These are phyloP conservation scores for Apodemia hepburni DNA, from an alignment of 2,888 invertebrate genomes.

Conservation along the genomic window DNA sequence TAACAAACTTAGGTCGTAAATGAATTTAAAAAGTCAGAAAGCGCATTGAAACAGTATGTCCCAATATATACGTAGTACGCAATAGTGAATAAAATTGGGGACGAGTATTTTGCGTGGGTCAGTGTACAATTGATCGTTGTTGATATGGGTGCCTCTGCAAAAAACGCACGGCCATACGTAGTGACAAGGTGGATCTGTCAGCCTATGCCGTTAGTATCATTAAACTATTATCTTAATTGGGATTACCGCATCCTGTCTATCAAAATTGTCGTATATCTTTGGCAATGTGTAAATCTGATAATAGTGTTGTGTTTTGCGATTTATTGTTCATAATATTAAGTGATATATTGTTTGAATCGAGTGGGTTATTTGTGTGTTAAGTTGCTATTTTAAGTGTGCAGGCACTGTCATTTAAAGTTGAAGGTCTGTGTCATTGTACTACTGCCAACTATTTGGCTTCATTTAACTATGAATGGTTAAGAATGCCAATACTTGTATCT, in stretches of 20 bases:
- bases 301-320: background rate
- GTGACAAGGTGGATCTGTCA: constrained; percentile 73
- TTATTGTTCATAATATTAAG: background rate
- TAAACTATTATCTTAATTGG: background rate
- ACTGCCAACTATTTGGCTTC: constrained; percentile 31
- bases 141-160: constrained; percentile 75
- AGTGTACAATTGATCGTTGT: constrained; percentile 58
- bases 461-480: constrained; percentile 6
- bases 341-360: background rate
- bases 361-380: background rate
- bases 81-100: constrained; percentile 68
- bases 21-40: constrained; percentile 55
- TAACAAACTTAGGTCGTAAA: constrained; percentile 35
- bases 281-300: background rate
- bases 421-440: constrained; percentile 25
- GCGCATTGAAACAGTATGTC: constrained; percentile 59
- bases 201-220: constrained; percentile 46
- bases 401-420: constrained; percentile 21
- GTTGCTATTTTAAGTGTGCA: background rate
- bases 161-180: constrained; percentile 72
- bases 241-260: background rate
- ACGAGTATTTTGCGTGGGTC: constrained; percentile 53
- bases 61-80: constrained; percentile 50
- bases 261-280: background rate
- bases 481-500: constrained; percentile 5